Base-by-base conservation (phyloP, 2,888 invertebrate species). In the Eurois occulta region DNA sequence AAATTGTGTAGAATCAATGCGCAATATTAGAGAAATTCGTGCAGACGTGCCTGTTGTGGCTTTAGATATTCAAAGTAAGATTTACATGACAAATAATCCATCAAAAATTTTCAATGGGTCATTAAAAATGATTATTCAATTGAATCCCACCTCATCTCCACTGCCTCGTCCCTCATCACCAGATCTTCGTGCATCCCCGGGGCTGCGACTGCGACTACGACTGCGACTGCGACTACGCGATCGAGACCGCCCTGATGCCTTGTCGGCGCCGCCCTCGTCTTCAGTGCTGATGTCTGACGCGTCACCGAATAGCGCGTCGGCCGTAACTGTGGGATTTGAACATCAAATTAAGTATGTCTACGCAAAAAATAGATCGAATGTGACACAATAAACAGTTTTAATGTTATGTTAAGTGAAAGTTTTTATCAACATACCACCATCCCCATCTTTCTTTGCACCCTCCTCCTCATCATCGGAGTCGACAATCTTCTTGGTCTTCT, bases 281-380 rank as follows among this genome's bases (percentile, higher is more conserved):
- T 99, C 99, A 13, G 98, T 98, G 92, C 99, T 99, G 67, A 99
- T 99, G 93, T 99, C 99, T 82, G 99, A 98, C 28, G 99, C 99
- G 95, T 99, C 99, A 21, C 99, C 99, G 94, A 99, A 99, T 46
- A 99, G 96, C 16, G 98, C 99, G 85, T 98, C 98, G 0, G 99
- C 98, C 48, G 98, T 98, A 72, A 98, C 98, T 97, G 94, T 78
- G 89, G 11, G 60, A 35, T 35, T 32, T 32, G 1, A 48, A 48
- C 24, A 48, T 48, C 24, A 48, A 48, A 48, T 48, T 48, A 48
- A 8, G 48, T 48, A 48, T 21, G 0, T 24, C 48, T 48, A 24
- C 48, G 3, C 21, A 48, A 48, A 43, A 16, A 43, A 43, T 16
- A 13, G 13, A 43, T 43, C 43, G 5, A 16, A 13, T 43, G 0